These are phyloP conservation scores for Sebastes taczanowskii DNA, from an alignment of 2,797 vertebrate species.

Conservation along the genomic window DNA sequence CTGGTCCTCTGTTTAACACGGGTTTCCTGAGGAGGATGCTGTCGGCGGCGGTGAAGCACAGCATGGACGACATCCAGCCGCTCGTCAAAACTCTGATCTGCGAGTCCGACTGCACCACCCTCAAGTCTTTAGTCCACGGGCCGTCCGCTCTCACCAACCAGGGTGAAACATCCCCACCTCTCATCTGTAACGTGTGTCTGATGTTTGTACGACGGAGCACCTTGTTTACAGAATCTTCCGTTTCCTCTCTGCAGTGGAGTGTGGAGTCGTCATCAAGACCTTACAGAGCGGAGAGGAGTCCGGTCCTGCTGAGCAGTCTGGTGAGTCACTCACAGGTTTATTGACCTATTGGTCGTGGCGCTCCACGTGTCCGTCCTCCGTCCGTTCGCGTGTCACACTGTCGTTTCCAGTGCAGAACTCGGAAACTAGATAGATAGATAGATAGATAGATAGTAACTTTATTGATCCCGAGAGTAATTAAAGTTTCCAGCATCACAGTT, in stretches of 20 bases:
- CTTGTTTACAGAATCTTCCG: background rate
- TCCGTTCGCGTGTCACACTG: too few relatives aligned
- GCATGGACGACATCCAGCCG: slow-evolving; percentile 91
- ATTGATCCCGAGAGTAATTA: rapidly evolving
- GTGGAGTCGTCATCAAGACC: slow-evolving; percentile 91
- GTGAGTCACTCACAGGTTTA: slow-evolving; percentile 51
- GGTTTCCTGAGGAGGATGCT: slow-evolving; percentile 95
- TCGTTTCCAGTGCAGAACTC: too few relatives aligned
- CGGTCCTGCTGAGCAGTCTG: slow-evolving; percentile 73
- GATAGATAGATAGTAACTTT: too few relatives aligned
- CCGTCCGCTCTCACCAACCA: slow-evolving; percentile 84
- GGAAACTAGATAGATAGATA: too few relatives aligned
- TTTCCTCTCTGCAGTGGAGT: slow-evolving; percentile 86
- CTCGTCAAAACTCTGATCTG: slow-evolving; percentile 92
- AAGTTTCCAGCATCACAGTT: too few relatives aligned
- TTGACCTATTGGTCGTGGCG: background rate
- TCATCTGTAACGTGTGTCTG: background rate
- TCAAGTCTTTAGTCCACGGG: slow-evolving; percentile 82
- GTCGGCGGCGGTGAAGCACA: slow-evolving; percentile 87
- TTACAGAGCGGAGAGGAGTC: slow-evolving; percentile 78
- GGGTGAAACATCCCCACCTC: slow-evolving; percentile 73
- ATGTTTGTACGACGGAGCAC: background rate
- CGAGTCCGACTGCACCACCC: slow-evolving; percentile 92
- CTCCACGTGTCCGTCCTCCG: too few relatives aligned
- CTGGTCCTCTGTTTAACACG: slow-evolving; percentile 91